Base-by-base conservation (phyloP, 2,113 vertebrate genomes). In the Engystomops pustulosus region DNA sequence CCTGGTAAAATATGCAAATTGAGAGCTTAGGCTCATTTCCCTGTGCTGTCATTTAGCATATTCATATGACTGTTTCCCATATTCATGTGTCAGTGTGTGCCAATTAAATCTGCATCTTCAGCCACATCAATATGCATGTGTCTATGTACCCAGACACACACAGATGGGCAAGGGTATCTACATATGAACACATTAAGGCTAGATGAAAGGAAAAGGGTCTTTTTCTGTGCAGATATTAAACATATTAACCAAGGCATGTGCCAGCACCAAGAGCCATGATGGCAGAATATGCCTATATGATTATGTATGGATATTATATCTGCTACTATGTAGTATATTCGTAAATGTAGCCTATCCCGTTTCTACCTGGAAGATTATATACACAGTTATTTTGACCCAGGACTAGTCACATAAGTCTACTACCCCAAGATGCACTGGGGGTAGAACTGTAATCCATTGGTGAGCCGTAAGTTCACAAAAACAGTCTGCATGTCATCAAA, bases 31-130 rank as follows among this genome's bases (percentile, higher is more conserved):
- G 25, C 82, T 49, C 72, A 84, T 84, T 77, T 76, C 82, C 82
- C 72, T 77, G 71, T 78, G 82, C 82, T 84, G 60, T 51, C 60
- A 67, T 84, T 84, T 84, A 84, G 30, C 82, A 77, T 77, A 84
- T 82, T 81, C 79, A 81, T 55, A 70, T 81, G 45, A 81, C 67
- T 49, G 67, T 51, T 70, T 81, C 79, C 67, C 30, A 70, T 81
- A 81, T 81, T 72, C 80, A 82, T 72, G 80, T 72, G 80, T 58
- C 80, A 58, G 49, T 82, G 49, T 58, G 51, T 82, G 67, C 80
- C 68, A 82, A 82, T 82, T 72, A 82, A 38, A 82, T 68, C 44
- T 67, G 41, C 74, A 76, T 84, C 58, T 68, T 34, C 60, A 80
- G 60, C 41, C 60, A 18, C 69, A 74, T 75, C 49, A 75, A 47